Evolutionary conservation across 1,140 invertebrate species (phyloP), one percentile per base, ranked within the genome.

Genomic region (Campoletis sonorensis): DNA sequence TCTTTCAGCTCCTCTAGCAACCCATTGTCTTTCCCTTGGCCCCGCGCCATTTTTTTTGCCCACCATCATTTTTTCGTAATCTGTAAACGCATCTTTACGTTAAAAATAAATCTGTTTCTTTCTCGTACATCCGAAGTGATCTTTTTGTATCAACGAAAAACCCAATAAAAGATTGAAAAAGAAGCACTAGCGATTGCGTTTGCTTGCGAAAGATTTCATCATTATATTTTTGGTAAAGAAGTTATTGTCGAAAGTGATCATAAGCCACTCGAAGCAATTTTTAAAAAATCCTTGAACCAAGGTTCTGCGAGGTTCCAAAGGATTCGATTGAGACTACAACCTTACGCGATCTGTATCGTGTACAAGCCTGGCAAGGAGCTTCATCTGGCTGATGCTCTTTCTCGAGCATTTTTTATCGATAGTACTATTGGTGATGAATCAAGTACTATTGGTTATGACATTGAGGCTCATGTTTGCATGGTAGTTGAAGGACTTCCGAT

Each of bases 181-280:
- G n/a, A n/a, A n/a, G n/a, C n/a, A n/a, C n/a, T n/a, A n/a, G n/a
- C n/a, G n/a, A 88, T 94, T n/a, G 85, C 91, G 0, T 91, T 89
- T 83, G 92, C 88, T 0, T 88, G 91, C 26, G 82, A 90, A 73
- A 87, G 89, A 76, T 92, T 92, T 82, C 70, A 85, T 67, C 84
- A 87, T 37, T 93, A 90, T 84, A 82, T 93, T 23, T 87, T 87
- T 84, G 89, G 88, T 18, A 89, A 82, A 75, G 79, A 89, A 30
- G 89, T 93, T 45, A 88, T 73, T 11, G 88, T 93, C 1, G 86
- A 91, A 81, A 92, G 90, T 7, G 92, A 94, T 83, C 92, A 93
- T 76, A 89, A 90, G 79, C 90, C 91, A 1, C 82, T 93, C 15
- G 87, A 89, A 37, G 45, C 45, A 27, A 91, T 93, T 71, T 84